Evolutionary conservation across 2,113 vertebrate species (phyloP).

Genomic region (Heliornis fulica): DNA sequence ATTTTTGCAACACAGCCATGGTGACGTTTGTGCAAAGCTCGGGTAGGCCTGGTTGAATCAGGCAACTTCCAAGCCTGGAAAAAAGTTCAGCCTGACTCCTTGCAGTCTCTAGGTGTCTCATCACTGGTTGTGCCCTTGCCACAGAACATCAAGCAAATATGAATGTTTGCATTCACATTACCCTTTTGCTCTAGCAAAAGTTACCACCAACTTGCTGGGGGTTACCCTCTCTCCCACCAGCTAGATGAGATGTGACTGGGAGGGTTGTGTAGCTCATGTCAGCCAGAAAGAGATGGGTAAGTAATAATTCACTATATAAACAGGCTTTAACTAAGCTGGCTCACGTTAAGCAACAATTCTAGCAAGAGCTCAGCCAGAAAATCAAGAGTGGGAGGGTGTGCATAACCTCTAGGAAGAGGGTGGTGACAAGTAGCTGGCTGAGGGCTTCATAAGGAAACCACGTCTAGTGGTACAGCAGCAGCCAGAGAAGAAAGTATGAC

Average conservation of each 20-base stretch:
- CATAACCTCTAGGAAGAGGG: conserved; percentile 41
- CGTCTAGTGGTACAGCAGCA: conserved; percentile 1
- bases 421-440: conserved; percentile 61
- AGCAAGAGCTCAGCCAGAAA: conserved; percentile 39
- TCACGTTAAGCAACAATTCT: conserved; percentile 2
- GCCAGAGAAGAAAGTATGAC: background rate
- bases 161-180: background rate
- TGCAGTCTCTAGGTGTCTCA: background rate
- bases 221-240: background rate
- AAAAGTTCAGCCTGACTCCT: background rate
- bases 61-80: background rate
- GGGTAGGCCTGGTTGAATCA: background rate
- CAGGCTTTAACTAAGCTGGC: background rate
- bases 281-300: background rate
- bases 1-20: background rate
- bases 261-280: background rate
- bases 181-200: background rate
- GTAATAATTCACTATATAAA: background rate
- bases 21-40: background rate
- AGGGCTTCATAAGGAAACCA: background rate
- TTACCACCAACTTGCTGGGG: background rate
- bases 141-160: background rate
- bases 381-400: conserved; percentile 1
- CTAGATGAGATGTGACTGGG: background rate
- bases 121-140: background rate